Percentiles rank a stretch among this genome's conserved stretches.
Conservation (phyloP, 2,888 invertebrate genomes). For the Lucinisca nassula region DNA sequence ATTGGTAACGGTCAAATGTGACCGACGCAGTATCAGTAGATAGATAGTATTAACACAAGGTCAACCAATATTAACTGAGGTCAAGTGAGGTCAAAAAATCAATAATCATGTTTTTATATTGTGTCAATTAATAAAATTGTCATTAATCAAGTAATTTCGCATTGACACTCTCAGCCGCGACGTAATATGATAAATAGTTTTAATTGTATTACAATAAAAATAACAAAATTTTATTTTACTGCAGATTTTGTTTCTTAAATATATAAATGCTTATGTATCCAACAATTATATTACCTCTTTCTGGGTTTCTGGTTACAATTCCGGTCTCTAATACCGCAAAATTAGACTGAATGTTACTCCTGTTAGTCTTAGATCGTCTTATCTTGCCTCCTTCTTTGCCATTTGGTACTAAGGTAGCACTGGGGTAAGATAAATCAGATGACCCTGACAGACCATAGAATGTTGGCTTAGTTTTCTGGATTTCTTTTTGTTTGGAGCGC, state of each 20-base stretch:
- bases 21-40: no score
- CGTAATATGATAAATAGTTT: not conserved
- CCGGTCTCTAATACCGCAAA: not conserved
- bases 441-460: not conserved
- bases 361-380: not conserved
- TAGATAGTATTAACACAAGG: no score
- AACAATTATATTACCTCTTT: not conserved
- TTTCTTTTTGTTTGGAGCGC: not conserved
- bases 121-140: no score
- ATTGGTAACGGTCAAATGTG: no score
- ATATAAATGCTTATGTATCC: no score
- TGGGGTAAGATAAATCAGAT: not conserved
- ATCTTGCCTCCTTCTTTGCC: not conserved
- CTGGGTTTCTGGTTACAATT: not conserved
- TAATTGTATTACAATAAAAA: not conserved
- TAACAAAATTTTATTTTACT: no score
- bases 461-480: not conserved
- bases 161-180: not conserved
- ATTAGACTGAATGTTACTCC: not conserved
- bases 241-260: no score
- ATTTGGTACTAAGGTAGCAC: not conserved
- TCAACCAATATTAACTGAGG: no score
- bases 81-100: no score
- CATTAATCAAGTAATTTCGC: not conserved
- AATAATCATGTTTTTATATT: no score